phyloP scores from a whole-genome alignment of 1,140 invertebrate genomes.

The Cherax destructor region DNA sequence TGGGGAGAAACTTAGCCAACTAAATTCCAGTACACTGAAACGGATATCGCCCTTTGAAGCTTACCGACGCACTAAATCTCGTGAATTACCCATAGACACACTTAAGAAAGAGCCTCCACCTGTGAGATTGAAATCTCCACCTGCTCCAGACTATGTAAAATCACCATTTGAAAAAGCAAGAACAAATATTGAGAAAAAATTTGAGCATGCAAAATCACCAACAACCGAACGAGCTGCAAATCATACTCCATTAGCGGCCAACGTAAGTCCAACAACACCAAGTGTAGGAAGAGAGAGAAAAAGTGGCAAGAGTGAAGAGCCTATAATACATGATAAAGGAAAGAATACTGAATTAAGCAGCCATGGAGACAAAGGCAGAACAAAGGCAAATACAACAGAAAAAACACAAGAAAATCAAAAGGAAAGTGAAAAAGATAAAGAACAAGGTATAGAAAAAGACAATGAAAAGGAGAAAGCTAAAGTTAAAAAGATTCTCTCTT shows the following conservation, averaged over 20 bases:
- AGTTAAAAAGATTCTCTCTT: constrained; percentile 51
- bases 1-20: constrained; percentile 67
- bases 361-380: background rate
- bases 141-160: constrained; percentile 5
- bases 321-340: background rate
- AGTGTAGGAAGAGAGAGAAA: background rate
- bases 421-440: constrained; percentile 2
- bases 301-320: background rate
- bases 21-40: constrained; percentile 67
- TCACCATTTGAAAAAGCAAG: constrained; percentile 30
- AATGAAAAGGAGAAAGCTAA: constrained; percentile 48
- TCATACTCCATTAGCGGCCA: background rate
- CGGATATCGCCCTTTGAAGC: constrained; percentile 71
- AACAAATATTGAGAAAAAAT: constrained; percentile 13
- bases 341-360: background rate
- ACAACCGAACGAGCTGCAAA: constrained; percentile 40
- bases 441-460: background rate
- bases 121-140: constrained; percentile 44
- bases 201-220: constrained; percentile 53
- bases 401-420: background rate
- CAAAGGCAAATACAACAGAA: background rate
- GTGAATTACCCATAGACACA: constrained; percentile 50
- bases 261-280: background rate
- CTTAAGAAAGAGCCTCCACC: background rate
- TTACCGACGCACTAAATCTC: constrained; percentile 67